Percentiles rank a stretch among this genome's conserved stretches.
phyloP scores from a whole-genome alignment of 2,797 vertebrate species.

The Amphiprion clarkii region DNA sequence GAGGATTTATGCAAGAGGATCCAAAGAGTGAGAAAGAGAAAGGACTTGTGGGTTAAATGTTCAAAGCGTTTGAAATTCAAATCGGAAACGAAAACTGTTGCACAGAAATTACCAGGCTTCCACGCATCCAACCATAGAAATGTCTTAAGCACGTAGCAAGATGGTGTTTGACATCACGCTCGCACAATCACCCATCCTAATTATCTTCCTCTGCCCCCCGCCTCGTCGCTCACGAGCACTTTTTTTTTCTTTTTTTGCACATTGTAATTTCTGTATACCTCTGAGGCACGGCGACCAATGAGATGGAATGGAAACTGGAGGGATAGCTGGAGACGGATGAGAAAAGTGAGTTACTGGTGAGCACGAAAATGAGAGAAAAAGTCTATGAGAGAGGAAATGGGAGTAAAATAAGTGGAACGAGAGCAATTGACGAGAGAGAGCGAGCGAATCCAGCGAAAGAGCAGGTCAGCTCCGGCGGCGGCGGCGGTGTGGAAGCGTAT shows the following conservation, averaged over 20 bases:
- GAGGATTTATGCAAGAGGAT: neutral
- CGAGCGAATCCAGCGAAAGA: conserved; percentile 49
- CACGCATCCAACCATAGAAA: conserved; percentile 9
- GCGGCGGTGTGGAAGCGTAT: conserved; percentile 49
- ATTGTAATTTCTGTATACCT: conserved; percentile 68
- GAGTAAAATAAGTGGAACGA: conserved; percentile 69
- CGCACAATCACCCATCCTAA: conserved; percentile 59
- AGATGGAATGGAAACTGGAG: conserved; percentile 61
- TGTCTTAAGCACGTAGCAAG: conserved; percentile 34
- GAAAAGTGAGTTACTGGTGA: conserved; percentile 28
- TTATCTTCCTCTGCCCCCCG: conserved; percentile 37
- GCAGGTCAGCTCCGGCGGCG: conserved; percentile 58
- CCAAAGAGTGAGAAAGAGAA: neutral
- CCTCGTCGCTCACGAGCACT: conserved; percentile 3
- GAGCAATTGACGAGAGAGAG: conserved; percentile 60
- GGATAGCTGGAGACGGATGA: conserved; percentile 55
- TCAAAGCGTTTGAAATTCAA: conserved; percentile 28
- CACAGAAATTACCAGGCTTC: conserved; percentile 4
- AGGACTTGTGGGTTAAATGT: conserved; percentile 3
- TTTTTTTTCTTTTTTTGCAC: neutral
- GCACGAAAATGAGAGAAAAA: conserved; percentile 32
- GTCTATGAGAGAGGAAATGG: conserved; percentile 59
- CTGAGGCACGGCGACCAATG: conserved; percentile 54
- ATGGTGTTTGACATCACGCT: conserved; percentile 51
- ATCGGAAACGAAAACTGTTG: conserved; percentile 2